phyloP scores from a whole-genome alignment of 2,113 vertebrate genomes.

The Tetraodon nigroviridis region DNA sequence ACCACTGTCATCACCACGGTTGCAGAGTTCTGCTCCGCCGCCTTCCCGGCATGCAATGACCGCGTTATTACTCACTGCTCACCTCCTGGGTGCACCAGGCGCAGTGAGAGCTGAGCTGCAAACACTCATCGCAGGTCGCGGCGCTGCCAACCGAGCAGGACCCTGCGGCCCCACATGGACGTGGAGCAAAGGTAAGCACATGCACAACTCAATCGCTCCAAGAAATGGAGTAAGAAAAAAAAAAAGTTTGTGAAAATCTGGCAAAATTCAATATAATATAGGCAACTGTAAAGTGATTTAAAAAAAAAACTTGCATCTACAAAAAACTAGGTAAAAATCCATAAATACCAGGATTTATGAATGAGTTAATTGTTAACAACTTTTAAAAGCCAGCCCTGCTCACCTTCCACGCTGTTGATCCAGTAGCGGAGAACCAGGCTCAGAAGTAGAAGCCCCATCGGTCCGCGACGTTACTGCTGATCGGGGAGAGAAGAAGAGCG shows the following conservation, averaged over 20 bases:
- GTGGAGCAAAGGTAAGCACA: constrained; percentile 7
- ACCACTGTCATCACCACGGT: background rate
- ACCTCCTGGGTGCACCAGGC: constrained; percentile 97
- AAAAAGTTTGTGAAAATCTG: no score
- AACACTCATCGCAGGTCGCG: constrained; percentile 87
- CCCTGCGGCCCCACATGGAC: constrained; percentile 68
- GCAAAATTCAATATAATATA: no score
- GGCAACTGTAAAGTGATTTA: no score
- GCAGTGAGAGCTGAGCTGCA: constrained; percentile 84
- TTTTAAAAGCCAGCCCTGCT: constrained; percentile 49
- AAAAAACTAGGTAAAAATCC: background rate
- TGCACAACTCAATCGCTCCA: background rate
- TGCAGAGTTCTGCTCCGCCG: background rate
- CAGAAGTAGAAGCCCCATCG: constrained; percentile 93
- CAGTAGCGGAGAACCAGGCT: constrained; percentile 87
- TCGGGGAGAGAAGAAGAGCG: constrained; percentile 62
- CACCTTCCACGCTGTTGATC: constrained; percentile 85
- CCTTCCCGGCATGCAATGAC: no score
- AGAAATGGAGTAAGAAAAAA: no score
- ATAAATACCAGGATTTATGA: constrained; percentile 2
- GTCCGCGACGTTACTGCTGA: constrained; percentile 81
- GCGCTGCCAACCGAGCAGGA: constrained; percentile 77
- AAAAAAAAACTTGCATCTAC: no score
- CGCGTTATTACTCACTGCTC: constrained; percentile 16
- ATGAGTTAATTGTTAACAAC: no score